Evolutionary conservation across 92 coral and sea anemone genomes (phyloP).

Genomic region (Paramuricea clavata): DNA sequence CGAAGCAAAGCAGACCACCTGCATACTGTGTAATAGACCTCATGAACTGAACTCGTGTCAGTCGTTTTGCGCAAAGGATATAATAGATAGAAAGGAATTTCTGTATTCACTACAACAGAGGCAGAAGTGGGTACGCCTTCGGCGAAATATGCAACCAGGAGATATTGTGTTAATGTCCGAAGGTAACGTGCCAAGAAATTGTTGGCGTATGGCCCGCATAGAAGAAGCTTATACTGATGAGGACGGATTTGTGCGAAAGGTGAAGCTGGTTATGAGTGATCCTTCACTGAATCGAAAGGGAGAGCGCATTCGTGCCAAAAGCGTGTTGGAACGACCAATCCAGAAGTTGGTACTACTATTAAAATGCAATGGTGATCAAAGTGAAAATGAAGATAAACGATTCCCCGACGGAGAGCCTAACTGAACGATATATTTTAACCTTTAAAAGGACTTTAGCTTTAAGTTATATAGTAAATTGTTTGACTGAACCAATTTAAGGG

Average conservation of each 20-base stretch:
- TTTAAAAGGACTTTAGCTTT: too few relatives aligned
- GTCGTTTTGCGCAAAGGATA: conserved; percentile 50
- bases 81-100: conserved; percentile 65
- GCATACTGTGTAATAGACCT: conserved; percentile 40
- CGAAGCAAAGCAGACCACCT: too few relatives aligned
- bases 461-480: background rate
- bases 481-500: conserved; percentile 34
- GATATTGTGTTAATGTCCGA: conserved; percentile 47
- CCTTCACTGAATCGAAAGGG: conserved; percentile 22
- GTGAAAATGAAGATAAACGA: conserved; percentile 27
- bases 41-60: conserved; percentile 70
- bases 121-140: conserved; percentile 47
- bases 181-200: conserved; percentile 24
- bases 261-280: conserved; percentile 28
- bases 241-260: conserved; percentile 46
- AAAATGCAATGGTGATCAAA: background rate
- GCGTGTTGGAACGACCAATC: conserved; percentile 53
- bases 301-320: conserved; percentile 19
- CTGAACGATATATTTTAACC: background rate
- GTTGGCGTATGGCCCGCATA: conserved; percentile 45
- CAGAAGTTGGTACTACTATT: conserved; percentile 57
- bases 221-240: background rate
- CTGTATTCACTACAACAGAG: conserved; percentile 41
- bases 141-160: conserved; percentile 27
- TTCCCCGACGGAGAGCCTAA: conserved; percentile 67